Percentiles rank a stretch among this genome's conserved stretches.
phyloP scores from a whole-genome alignment of 2,113 vertebrate species.

The Heliornis fulica region DNA sequence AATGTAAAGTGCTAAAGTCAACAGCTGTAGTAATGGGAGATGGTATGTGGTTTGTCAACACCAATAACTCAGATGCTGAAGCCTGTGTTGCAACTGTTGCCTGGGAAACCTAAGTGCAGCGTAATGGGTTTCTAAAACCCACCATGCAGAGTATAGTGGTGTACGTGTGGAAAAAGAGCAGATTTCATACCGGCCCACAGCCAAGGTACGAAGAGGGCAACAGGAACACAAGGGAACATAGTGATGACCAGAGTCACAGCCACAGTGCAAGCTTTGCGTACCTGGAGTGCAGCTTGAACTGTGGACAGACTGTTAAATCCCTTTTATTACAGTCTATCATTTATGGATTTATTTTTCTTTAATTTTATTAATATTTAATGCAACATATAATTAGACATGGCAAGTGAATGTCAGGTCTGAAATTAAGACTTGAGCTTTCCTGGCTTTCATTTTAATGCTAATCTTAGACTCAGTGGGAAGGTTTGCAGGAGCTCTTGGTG shows the following conservation, averaged over 20 bases:
- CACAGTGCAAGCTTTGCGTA: neutral
- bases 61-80: neutral
- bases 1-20: neutral
- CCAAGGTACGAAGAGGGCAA: neutral
- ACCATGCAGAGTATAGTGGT: neutral
- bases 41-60: conserved; percentile 13
- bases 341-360: neutral
- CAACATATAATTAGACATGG: neutral
- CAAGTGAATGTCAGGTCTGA: neutral
- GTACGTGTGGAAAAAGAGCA: neutral
- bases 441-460: neutral
- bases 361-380: neutral
- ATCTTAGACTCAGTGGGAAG: neutral
- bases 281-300: neutral
- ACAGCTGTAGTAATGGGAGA: conserved; percentile 5
- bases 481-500: neutral
- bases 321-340: neutral
- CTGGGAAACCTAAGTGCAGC: conserved; percentile 26
- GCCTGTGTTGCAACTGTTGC: conserved; percentile 28
- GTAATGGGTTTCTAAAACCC: neutral
- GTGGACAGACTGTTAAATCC: neutral
- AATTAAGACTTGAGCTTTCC: neutral
- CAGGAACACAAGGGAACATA: neutral
- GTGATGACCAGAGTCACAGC: neutral
- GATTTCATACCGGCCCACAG: neutral